Evolutionary conservation across 1,140 invertebrate genomes (phyloP).

Genomic region (Goniozus legneri): DNA sequence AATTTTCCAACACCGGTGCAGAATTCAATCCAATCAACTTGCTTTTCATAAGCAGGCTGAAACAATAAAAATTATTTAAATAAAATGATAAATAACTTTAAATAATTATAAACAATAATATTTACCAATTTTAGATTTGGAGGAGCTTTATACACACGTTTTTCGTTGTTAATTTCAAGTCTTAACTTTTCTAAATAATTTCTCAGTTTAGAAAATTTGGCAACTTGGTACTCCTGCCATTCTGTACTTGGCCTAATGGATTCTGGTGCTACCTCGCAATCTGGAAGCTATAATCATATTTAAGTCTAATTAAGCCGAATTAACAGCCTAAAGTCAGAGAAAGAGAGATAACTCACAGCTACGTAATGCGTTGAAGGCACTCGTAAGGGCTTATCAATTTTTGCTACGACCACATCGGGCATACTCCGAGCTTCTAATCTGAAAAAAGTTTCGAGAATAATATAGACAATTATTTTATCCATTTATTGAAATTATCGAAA

Average conservation of each 20-base stretch:
- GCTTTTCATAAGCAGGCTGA: conserved; percentile 40
- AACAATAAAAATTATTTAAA: conserved; percentile 19
- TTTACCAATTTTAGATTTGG: conserved; percentile 29
- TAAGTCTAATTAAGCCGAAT: not conserved
- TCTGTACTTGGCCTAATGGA: conserved; percentile 44
- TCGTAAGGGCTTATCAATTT: conserved; percentile 47
- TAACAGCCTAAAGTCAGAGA: not conserved
- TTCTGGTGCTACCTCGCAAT: conserved; percentile 49
- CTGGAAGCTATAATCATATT: conserved; percentile 32
- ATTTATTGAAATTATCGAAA: conserved; percentile 2
- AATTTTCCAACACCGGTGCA: conserved; percentile 23
- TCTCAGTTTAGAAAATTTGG: conserved; percentile 55
- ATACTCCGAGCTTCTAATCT: conserved; percentile 58
- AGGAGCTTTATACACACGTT: conserved; percentile 16
- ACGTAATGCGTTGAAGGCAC: conserved; percentile 43
- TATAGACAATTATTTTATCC: conserved; percentile 5
- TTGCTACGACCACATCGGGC: conserved; percentile 54
- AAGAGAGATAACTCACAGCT: conserved; percentile 40
- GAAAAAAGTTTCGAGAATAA: conserved; percentile 13
- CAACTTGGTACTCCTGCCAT: conserved; percentile 56
- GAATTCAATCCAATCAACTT: conserved; percentile 36
- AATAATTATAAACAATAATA: not conserved
- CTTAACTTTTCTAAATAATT: conserved; percentile 42
- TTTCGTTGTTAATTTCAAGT: no score
- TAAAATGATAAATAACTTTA: conserved; percentile 2